phyloP scores from a whole-genome alignment of 2,888 invertebrate species.

The Lutraria lutraria region DNA sequence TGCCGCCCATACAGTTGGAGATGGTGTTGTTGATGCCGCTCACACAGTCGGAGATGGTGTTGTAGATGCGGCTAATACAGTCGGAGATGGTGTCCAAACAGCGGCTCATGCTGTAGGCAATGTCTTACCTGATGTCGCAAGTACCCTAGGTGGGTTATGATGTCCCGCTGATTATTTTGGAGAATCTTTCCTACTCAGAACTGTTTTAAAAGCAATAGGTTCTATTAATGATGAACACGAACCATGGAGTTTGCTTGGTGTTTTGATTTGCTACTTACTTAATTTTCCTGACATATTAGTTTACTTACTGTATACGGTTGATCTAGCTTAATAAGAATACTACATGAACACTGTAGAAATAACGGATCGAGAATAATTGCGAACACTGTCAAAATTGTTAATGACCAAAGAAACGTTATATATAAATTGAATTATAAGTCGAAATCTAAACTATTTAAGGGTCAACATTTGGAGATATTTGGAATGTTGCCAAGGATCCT shows the following conservation, averaged over 20 bases:
- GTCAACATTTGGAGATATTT: conserved; percentile 60
- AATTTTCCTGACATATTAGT: too few species aligned
- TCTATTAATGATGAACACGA: too few species aligned
- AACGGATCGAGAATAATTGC: too few species aligned
- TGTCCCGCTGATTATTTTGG: neutral
- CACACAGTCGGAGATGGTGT: conserved; percentile 55
- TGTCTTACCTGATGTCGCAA: conserved; percentile 28
- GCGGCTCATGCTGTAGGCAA: conserved; percentile 45
- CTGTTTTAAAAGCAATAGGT: too few species aligned
- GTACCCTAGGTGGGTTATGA: conserved; percentile 10
- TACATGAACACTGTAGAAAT: too few species aligned
- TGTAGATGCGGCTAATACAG: conserved; percentile 55
- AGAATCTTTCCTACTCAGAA: too few species aligned
- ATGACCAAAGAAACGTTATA: too few species aligned
- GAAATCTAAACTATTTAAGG: conserved; percentile 26
- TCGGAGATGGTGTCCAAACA: conserved; percentile 46
- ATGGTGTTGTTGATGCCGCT: conserved; percentile 58
- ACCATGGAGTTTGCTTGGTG: too few species aligned
- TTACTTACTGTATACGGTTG: too few species aligned
- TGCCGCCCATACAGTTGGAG: conserved; percentile 54
- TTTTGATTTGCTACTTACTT: too few species aligned
- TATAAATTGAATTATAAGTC: neutral
- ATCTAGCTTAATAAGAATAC: too few species aligned
- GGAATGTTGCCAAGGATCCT: conserved; percentile 65
- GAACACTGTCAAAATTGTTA: too few species aligned